These are phyloP conservation scores for Ochropleura plecta DNA, from an alignment of 2,888 invertebrate species.

Conservation along the genomic window DNA sequence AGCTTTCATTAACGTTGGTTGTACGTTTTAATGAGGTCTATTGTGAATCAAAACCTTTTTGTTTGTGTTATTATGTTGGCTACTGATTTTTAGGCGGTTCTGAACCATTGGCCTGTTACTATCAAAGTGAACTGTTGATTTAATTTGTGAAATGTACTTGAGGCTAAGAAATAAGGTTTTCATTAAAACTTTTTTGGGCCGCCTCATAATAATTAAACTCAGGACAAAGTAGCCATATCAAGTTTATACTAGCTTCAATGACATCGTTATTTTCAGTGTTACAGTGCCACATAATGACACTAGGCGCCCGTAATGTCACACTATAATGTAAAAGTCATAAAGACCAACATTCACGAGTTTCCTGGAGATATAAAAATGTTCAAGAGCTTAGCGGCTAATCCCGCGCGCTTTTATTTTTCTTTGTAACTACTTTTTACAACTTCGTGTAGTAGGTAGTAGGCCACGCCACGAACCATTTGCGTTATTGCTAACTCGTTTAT, in stretches of 20 bases:
- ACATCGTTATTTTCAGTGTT: conserved; percentile 3
- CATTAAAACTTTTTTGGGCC: not conserved
- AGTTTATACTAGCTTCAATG: not conserved
- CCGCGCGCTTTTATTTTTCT: conserved; percentile 18
- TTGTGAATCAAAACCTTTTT: conserved; percentile 47
- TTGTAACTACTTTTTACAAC: conserved; percentile 34
- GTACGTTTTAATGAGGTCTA: conserved; percentile 58
- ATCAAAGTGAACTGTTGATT: conserved; percentile 4
- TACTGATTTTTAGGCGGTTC: conserved; percentile 42
- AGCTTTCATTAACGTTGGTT: conserved; percentile 64
- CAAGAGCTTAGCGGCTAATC: conserved; percentile 18
- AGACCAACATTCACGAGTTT: conserved; percentile 31
- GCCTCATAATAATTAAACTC: not conserved
- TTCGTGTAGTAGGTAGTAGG: conserved; percentile 3
- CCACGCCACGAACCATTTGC: conserved; percentile 24
- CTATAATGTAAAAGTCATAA: conserved; percentile 33
- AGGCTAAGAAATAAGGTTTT: conserved; percentile 8
- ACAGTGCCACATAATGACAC: conserved; percentile 12
- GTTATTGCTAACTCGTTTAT: conserved; percentile 29
- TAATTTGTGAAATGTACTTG: not conserved
- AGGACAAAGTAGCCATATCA: not conserved
- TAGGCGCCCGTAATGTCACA: conserved; percentile 1
- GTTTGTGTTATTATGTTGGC: conserved; percentile 48
- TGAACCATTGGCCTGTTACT: conserved; percentile 20
- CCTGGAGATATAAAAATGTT: conserved; percentile 30